Conservation (phyloP, 2,797 vertebrate genomes). For the Manis javanica region DNA sequence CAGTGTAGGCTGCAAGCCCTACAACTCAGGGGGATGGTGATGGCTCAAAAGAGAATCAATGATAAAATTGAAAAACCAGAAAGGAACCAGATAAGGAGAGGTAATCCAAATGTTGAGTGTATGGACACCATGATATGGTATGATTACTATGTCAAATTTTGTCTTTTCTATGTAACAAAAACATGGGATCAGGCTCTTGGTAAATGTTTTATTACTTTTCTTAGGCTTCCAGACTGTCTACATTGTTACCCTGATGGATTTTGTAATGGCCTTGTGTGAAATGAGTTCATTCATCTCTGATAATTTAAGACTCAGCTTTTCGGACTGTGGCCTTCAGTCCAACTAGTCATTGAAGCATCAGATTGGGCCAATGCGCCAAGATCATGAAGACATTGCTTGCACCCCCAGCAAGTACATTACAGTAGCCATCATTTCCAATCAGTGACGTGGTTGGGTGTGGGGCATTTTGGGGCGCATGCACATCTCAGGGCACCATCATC, state of each 20-base stretch:
- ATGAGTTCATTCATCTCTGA: neutral
- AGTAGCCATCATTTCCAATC: neutral
- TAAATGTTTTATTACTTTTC: neutral
- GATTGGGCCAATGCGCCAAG: neutral
- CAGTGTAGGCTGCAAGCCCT: too few relatives aligned
- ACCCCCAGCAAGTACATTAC: neutral
- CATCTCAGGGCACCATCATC: neutral
- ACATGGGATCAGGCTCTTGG: neutral
- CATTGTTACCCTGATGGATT: neutral
- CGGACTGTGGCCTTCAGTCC: neutral
- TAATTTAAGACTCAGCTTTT: neutral
- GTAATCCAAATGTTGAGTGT: neutral
- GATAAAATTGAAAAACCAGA: neutral
- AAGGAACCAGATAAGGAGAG: neutral
- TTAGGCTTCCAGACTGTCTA: neutral
- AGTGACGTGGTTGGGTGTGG: neutral
- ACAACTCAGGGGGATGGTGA: too few relatives aligned
- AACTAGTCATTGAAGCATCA: too few relatives aligned
- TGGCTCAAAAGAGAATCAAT: neutral
- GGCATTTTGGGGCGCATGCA: neutral
- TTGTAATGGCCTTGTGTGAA: neutral
- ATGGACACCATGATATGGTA: neutral
- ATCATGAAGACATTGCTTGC: neutral
- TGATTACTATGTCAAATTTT: neutral
- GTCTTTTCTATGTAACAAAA: neutral